Conservation (phyloP, 1,140 invertebrate genomes). For the Semibalanus balanoides region DNA sequence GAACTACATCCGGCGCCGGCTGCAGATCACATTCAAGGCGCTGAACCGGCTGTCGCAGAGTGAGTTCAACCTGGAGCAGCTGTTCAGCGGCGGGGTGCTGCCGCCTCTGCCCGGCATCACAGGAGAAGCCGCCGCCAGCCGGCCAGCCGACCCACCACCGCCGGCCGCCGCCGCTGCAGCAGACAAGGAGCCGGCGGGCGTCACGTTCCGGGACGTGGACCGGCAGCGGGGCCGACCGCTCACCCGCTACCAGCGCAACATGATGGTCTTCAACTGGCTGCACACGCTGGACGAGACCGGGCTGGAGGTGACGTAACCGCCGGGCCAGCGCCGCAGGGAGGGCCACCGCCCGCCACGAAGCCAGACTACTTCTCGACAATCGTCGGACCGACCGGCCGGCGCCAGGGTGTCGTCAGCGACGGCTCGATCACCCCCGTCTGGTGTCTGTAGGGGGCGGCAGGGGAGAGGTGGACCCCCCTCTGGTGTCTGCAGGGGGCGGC, state of each 20-base stretch:
- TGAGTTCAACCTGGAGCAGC: constrained; percentile 55
- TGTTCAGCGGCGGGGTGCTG: neutral
- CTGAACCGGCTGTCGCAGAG: constrained; percentile 63
- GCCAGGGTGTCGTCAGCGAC: no score
- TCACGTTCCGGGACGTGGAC: constrained; percentile 55
- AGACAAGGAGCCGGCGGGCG: constrained; percentile 15
- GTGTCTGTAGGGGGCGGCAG: no score
- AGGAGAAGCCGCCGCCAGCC: neutral
- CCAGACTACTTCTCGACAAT: no score
- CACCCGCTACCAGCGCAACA: constrained; percentile 73
- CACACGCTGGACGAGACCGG: constrained; percentile 59
- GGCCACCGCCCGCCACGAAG: no score
- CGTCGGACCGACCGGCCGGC: no score
- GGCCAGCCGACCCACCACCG: neutral
- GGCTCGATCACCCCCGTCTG: no score
- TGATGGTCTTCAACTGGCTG: constrained; percentile 86
- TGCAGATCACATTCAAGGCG: constrained; percentile 64
- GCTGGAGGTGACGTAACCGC: constrained; percentile 28
- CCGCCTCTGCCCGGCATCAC: neutral
- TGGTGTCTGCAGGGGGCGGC: no score
- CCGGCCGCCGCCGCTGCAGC: neutral
- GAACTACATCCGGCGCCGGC: constrained; percentile 51
- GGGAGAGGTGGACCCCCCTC: no score
- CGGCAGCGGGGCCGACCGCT: constrained; percentile 63
- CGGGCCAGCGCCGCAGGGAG: no score